Base-by-base conservation (phyloP, 2,888 invertebrate genomes). In the Tuberolachnus salignus region DNA sequence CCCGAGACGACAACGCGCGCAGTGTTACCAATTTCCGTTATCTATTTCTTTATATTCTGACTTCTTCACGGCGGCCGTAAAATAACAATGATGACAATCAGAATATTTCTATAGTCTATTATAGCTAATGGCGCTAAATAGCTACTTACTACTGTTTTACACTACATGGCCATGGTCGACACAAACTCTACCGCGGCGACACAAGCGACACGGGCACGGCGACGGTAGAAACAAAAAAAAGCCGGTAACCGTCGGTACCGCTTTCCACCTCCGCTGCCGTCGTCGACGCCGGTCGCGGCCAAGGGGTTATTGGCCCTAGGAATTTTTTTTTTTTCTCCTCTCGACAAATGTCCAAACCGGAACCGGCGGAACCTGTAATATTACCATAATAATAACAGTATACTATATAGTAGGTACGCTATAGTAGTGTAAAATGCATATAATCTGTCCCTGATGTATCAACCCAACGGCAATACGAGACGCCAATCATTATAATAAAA, bases 11-110 rank as follows among this genome's bases (percentile, higher is more conserved):
- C 34, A 34, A 34, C n/a, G 53, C n/a, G 19, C 26, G n/a, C 78
- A 78, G 78, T 78, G 78, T 69, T 51, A 51, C 78, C 78, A 78
- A 61, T 59, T 42, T 46, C 51, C 34, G 34, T 34, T 34, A 34
- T n/a, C n/a, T n/a, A n/a, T 34, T 34, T 34, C 34, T 34, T 6
- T 34, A 4, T 34, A 34, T 34, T 34, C 34, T 34, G 3, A n/a
- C 34, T 34, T 34, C 34, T 34, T 34, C n/a, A 6, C 34, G n/a
- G 34, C 34, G 34, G 34, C 6, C 34, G 34, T 6, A n/a, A n/a
- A n/a, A n/a, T n/a, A 34, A 34, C 34, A 34, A 34, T 34, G n/a
- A n/a, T n/a, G n/a, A n/a, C n/a, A n/a, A n/a, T n/a, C n/a, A n/a
- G n/a, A 34, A 34, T 34, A 34, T 34, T 34, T 34, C n/a, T n/a